Base-by-base conservation (phyloP, 2,888 invertebrate species). In the Lepidonotus clava region DNA sequence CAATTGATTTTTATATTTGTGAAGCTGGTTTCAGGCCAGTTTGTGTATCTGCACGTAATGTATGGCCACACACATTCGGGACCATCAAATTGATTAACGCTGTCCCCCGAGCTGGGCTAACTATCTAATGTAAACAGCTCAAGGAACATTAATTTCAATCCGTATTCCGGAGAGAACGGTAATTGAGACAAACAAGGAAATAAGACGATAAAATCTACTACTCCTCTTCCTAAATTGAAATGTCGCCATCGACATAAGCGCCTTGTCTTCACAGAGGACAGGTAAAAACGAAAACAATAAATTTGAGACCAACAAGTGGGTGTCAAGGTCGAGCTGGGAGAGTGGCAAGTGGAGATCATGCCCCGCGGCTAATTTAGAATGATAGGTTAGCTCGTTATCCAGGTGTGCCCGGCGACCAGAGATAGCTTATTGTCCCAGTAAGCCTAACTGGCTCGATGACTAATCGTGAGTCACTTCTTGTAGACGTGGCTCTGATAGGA, bases 31-130 rank as follows among this genome's bases (percentile, higher is more conserved):
- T 61, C 28, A 24, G 11, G 11, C 11, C 61, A 28, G 61, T 61
- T 61, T 61, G 61, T 28, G 21, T 61, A 61, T 61, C 61, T 61
- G 61, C 28, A 61, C 61, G 24, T 61, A 61, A 61, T 61, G 61
- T 61, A 61, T 28, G 61, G 28, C 61, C 61, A 61, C 24, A 61
- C 61, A 61, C 21, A 28, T 11, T 61, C 28, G n/a, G 24, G 28
- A 1, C 28, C 61, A 61, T 61, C 61, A 61, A 11, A 28, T 61
- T 61, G 61, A 61, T 61, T 61, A 61, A 61, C 61, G 11, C 61
- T 2, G 28, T 14, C 61, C n/a, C 61, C 61, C 11, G 28, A 28
- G 61, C 18, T 18, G 61, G 11, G 61, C 28, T 46, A 61, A 32
- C 28, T 18, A 6, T 6, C 46, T 46, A 61, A 32, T 4, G 24